Base-by-base conservation (phyloP, 92 coral and sea anemone species). In the Actinostola sp. region DNA sequence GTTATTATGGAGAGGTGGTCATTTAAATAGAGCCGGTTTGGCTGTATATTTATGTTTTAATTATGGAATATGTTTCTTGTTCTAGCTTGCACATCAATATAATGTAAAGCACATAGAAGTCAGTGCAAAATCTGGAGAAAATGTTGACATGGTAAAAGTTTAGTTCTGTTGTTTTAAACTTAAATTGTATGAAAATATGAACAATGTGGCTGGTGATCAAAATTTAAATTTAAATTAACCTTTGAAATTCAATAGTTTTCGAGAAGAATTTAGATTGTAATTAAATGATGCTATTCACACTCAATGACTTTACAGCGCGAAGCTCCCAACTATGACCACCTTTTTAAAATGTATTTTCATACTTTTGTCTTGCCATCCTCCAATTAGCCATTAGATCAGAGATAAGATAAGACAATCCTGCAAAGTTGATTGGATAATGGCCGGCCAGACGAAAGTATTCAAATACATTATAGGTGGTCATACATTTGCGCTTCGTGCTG, bases 71-170 rank as follows among this genome's bases (percentile, higher is more conserved):
- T 66, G 1, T 67, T 2, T 74, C 17, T 74, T 57, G 55, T 65
- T 61, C 6, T 63, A 86, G 91, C 70, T 86, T 42, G 91, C 80
- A 3, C 75, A 23, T 5, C 91, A 86, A 34, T 17, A 75, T 21
- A 72, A 52, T 67, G 70, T 83, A 26, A 12, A 17, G 9, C 77
- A 52, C 29, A 12, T 81, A 23, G 87, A 86, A 35, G 71, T 82
- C 60, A 86, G 91, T 58, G 91, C 91, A 35, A 81, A 75, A 58
- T 30, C 21, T 19, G 84, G 55, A 25, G 19, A 31, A 0, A 86
- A 66, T 45, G 58, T 86, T 43, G 25, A 75, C 14, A 15, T 68
- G 90, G 90, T 85, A 43, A 61, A 3, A 16, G 0, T 13, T 4
- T 24, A 43, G 7, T 24, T 0, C 66, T 21, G 30, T 61, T 61